Base-by-base conservation (phyloP, 2,113 vertebrate species). In the Nycticorax nycticorax region DNA sequence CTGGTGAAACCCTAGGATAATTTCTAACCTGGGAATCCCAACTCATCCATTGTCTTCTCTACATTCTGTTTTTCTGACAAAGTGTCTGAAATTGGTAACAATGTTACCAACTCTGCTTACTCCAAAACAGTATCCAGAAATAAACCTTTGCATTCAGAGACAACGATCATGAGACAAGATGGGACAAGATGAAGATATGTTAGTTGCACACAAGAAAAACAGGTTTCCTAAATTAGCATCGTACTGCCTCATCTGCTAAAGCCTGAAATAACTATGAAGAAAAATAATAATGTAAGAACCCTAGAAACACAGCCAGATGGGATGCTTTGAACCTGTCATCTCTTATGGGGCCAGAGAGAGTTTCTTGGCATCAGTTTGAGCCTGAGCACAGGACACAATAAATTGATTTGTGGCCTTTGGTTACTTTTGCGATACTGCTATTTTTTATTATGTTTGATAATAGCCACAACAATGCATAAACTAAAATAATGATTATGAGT, bases 221-320 rank as follows among this genome's bases (percentile, higher is more conserved):
- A 94, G 60, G 75, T 59, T 93, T 92, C 95, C 76, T 64, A 94
- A 96, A 79, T 97, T 96, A 96, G 89, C 69, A 68, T 62, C 8
- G 0, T 37, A 56, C 80, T 91, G 91, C 60, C 57, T 96, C 92
- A 93, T 94, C 86, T 94, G 76, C 79, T 94, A 92, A 59, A 91
- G 80, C 88, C 80, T 87, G 86, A 94, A 97, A 92, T 95, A 96
- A 94, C 88, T 67, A 47, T n/a, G 60, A 92, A 91, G 92, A 91
- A 95, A 94, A 85, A 87, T 13, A 96, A 93, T 73, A 88, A 85
- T 57, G 35, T 56, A 72, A 78, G 83, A 91, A 92, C 48, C 23
- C 76, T 67, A 87, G 59, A 93, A 94, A 78, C 60, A 80, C 27
- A 80, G 64, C 64, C 96, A 96, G 86, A 93, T 91, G 86, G 88